A percentile compares a stretch with the other conserved stretches of the same genome.
Conservation (phyloP, 2,797 vertebrate species). For the Basileuterus tristriatus region DNA sequence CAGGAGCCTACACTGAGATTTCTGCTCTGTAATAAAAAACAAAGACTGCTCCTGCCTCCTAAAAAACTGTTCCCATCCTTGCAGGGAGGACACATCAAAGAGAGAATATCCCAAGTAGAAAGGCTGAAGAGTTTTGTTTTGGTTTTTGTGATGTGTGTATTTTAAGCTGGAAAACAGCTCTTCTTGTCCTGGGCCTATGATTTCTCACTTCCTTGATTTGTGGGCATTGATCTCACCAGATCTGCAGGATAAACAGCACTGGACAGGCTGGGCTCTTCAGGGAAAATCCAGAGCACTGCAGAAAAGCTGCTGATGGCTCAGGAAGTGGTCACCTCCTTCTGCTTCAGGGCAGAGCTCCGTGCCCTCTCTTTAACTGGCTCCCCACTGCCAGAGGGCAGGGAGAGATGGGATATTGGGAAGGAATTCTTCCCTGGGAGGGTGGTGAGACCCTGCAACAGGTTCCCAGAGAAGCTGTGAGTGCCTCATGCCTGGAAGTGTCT, state of each 20-base stretch:
- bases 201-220: not conserved
- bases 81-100: not conserved
- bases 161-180: not conserved
- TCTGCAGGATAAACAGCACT: not conserved
- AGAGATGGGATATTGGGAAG: not conserved
- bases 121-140: not conserved
- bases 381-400: not conserved
- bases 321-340: not conserved
- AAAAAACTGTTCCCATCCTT: not conserved
- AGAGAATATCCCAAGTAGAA: not conserved
- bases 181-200: not conserved
- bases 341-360: not conserved
- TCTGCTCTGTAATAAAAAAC: constrained; percentile 22
- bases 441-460: not conserved
- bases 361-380: not conserved
- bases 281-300: not conserved
- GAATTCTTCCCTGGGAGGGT: not conserved
- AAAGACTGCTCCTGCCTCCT: not conserved
- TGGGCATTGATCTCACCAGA: not conserved
- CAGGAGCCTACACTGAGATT: not conserved
- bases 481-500: not conserved
- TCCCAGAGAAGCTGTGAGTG: not conserved
- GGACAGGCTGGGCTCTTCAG: not conserved
- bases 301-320: not conserved
- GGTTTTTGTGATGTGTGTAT: not conserved